Conservation (phyloP, 2,888 invertebrate genomes). For the Notodonta ziczac region DNA sequence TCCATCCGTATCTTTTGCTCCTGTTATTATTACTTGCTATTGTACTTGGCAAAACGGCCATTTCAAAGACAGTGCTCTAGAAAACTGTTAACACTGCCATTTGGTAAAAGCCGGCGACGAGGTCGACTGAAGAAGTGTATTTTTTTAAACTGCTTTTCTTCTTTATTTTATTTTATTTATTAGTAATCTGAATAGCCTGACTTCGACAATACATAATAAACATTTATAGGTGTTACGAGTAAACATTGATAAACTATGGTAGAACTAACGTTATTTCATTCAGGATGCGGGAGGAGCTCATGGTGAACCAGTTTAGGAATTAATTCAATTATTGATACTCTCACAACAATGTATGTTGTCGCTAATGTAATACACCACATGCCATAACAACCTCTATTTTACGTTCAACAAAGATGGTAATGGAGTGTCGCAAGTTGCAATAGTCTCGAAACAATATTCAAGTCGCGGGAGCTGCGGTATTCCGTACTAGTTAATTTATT, state of each 20-base stretch:
- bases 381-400: slow-evolving; percentile 21
- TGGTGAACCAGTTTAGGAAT: too few relatives aligned
- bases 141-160: too few relatives aligned
- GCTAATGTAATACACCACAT: slow-evolving; percentile 5
- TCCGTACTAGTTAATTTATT: too few relatives aligned
- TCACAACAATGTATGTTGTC: slow-evolving; percentile 16
- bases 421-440: slow-evolving; percentile 10
- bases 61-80: not conserved
- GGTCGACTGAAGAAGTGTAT: too few relatives aligned
- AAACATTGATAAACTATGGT: too few relatives aligned
- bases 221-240: too few relatives aligned
- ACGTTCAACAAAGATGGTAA: slow-evolving; percentile 16
- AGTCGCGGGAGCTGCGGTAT: not conserved
- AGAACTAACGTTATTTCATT: too few relatives aligned
- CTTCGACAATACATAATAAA: too few relatives aligned
- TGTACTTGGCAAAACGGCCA: not conserved
- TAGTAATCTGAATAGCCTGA: too few relatives aligned
- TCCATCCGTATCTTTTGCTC: slow-evolving; percentile 23
- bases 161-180: too few relatives aligned
- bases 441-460: not conserved
- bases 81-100: slow-evolving; percentile 16
- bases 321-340: slow-evolving; percentile 21
- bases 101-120: too few relatives aligned
- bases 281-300: too few relatives aligned
- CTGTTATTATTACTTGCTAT: not conserved